phyloP scores from a whole-genome alignment of 2,113 vertebrate species.

The crab-eating macaque (Macaca fascicularis) region DNA sequence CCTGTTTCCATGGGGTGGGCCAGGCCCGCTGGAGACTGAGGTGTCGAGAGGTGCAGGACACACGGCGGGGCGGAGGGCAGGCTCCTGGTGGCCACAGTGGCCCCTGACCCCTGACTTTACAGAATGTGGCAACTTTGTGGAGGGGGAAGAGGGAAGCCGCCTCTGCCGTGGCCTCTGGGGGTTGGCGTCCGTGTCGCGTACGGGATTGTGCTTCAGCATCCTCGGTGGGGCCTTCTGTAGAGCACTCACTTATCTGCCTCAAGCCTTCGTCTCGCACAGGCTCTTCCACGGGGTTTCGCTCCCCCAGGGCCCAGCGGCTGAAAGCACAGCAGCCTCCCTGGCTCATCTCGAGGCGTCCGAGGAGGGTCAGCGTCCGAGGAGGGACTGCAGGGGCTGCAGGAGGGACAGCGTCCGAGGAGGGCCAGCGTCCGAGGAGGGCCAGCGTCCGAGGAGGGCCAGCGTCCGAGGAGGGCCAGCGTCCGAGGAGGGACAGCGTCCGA shows the following conservation, averaged over 20 bases:
- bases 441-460: too few relatives aligned
- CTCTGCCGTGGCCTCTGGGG: too few relatives aligned
- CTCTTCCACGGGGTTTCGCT: neutral
- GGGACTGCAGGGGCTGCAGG: too few relatives aligned
- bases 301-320: neutral
- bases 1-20: too few relatives aligned
- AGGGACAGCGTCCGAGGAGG: too few relatives aligned
- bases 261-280: accelerated
- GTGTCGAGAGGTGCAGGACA: too few relatives aligned
- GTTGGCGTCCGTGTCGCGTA: accelerated
- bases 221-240: neutral
- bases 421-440: too few relatives aligned
- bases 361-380: neutral
- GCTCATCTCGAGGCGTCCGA: neutral
- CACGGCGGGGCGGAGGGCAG: accelerated
- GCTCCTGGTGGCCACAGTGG: too few relatives aligned
- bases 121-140: neutral
- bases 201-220: accelerated
- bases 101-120: neutral
- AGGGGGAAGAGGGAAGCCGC: neutral
- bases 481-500: too few relatives aligned
- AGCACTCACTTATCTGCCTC: too few relatives aligned
- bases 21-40: accelerated
- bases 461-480: too few relatives aligned
- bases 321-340: neutral